These are phyloP conservation scores for Buphagus erythrorhynchus DNA, from an alignment of 2,797 vertebrate genomes.

Conservation along the genomic window DNA sequence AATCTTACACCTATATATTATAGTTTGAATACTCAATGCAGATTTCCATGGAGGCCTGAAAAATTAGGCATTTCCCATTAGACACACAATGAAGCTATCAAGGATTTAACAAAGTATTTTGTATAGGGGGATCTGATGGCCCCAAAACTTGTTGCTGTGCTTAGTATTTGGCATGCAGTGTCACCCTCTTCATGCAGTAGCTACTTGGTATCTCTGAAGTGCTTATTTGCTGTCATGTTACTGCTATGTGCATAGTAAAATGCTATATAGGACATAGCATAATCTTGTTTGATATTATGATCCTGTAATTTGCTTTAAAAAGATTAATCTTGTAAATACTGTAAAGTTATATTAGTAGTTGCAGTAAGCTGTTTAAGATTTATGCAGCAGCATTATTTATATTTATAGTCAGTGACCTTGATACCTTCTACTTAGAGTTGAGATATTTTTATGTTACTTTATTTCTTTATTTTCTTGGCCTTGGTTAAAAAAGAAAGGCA, in stretches of 20 bases:
- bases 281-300: constrained; percentile 22
- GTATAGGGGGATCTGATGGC: neutral
- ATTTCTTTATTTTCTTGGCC: neutral
- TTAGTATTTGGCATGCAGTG: neutral
- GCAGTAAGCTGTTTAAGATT: constrained; percentile 40
- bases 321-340: constrained; percentile 38
- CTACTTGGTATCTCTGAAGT: neutral
- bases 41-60: neutral
- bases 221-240: neutral
- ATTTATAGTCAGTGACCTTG: neutral
- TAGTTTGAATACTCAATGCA: neutral
- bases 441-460: neutral
- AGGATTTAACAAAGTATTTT: neutral
- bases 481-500: neutral
- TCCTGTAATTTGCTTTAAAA: constrained; percentile 31
- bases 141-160: neutral
- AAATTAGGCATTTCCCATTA: neutral
- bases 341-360: constrained; percentile 7
- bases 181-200: neutral
- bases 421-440: neutral
- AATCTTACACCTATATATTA: neutral
- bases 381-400: neutral
- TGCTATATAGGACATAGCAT: neutral
- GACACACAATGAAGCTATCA: neutral
- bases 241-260: neutral